phyloP scores from a whole-genome alignment of 2,113 vertebrate genomes.

The Microtus richardsoni region DNA sequence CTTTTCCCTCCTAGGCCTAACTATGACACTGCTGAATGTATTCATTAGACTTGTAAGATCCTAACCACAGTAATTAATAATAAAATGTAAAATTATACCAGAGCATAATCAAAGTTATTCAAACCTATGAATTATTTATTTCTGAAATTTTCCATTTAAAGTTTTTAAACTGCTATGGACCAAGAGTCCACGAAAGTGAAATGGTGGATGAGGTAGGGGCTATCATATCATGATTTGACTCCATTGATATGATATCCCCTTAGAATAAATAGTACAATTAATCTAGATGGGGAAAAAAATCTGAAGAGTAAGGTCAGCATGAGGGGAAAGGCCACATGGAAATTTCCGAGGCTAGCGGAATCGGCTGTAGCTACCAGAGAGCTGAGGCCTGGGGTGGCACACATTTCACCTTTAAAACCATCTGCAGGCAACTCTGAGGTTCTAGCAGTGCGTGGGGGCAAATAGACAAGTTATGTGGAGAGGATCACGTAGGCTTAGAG shows the following conservation, averaged over 20 bases:
- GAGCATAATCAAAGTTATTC: not conserved
- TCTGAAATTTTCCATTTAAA: not conserved
- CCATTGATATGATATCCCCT: too few relatives aligned
- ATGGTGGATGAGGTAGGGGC: not conserved
- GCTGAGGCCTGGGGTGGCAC: accelerated
- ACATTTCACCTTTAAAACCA: not conserved
- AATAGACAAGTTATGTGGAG: not conserved
- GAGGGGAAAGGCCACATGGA: accelerated
- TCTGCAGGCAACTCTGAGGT: not conserved
- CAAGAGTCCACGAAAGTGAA: too few relatives aligned
- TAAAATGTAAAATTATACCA: not conserved
- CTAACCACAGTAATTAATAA: not conserved
- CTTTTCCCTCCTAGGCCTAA: not conserved
- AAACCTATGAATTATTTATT: not conserved
- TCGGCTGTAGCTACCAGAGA: accelerated
- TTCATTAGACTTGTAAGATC: not conserved
- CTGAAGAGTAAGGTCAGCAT: not conserved
- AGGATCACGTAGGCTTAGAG: not conserved
- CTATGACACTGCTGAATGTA: not conserved
- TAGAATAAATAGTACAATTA: not conserved
- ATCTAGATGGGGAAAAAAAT: not conserved
- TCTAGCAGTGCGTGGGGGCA: not conserved
- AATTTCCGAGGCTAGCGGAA: too few relatives aligned
- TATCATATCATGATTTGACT: accelerated
- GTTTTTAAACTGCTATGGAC: not conserved